A percentile compares a stretch with the other conserved stretches of the same genome.
Evolutionary conservation across 2,888 invertebrate species (phyloP).

Genomic region (Prenolepis imparis): DNA sequence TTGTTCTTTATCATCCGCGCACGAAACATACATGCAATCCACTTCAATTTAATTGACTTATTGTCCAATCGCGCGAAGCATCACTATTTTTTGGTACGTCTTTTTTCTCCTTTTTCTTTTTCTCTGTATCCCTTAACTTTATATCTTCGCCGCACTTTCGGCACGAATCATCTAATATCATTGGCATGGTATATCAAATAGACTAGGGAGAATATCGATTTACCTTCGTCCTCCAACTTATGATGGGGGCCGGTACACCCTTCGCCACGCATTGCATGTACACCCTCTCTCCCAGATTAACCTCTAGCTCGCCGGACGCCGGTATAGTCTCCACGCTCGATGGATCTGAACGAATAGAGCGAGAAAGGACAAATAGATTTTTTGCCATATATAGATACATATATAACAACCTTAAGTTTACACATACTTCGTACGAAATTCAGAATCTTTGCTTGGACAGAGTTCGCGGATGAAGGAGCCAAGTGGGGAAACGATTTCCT

Average conservation of each 20-base stretch:
- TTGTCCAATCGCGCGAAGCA: neutral
- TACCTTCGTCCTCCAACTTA: conserved; percentile 90
- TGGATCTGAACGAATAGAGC: conserved; percentile 87
- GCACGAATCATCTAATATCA: conserved; percentile 34
- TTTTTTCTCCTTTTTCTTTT: too few relatives aligned
- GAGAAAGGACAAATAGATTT: conserved; percentile 9
- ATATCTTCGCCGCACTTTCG: neutral
- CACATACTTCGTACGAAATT: neutral
- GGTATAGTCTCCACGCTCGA: conserved; percentile 91
- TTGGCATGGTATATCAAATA: conserved; percentile 13
- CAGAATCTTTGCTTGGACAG: neutral
- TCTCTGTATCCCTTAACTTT: neutral
- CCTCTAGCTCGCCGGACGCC: conserved; percentile 90
- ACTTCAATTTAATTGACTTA: conserved; percentile 39
- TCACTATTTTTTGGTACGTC: neutral
- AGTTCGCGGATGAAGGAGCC: neutral
- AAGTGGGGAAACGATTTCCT: neutral
- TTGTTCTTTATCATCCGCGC: neutral
- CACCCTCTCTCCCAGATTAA: conserved; percentile 91
- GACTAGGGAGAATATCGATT: conserved; percentile 38
- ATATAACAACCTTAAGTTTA: neutral
- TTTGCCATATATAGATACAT: neutral
- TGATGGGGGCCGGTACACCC: conserved; percentile 91
- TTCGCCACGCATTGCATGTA: conserved; percentile 91
- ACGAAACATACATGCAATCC: conserved; percentile 14